Evolutionary conservation across 1,140 invertebrate species (phyloP), one percentile per base, ranked within the genome.

Genomic region (Drosophila virilis): DNA sequence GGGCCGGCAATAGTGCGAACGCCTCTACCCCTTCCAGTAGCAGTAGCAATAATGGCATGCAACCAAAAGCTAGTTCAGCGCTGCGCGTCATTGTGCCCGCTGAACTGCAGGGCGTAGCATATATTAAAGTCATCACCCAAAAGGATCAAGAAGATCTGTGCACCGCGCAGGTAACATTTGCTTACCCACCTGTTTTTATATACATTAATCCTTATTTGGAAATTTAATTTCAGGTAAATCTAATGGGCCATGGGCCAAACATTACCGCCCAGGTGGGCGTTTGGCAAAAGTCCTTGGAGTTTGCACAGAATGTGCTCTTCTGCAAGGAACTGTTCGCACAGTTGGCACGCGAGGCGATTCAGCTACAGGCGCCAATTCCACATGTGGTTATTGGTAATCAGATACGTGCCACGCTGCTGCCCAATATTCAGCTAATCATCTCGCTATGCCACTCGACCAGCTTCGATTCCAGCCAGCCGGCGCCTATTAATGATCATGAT

Each of bases 381-480:
- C 98, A 99, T 89, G 97, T 99, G 94, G 98, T 99, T 33, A 97
- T 99, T 52, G 98, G 97, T 48, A 99, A 99, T 93, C 97, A 99
- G 93, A 99, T 99, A 73, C 97, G 98, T 93, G 97, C 97, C 10
- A 98, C 98, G 45, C 96, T 99, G 32, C 95, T 99, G 78, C 98
- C 98, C 37, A 97, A 97, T 28, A 97, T 99, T 69, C 97, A 99
- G 83, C 84, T 97, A 10, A 95, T 97, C 17, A 97, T 97, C 52
- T 95, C 95, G 1, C 90, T 97, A 1, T 96, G 96, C 86, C 96
- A 97, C 86, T 96, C 96, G 55, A 96, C 94, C 92, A 86, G 91
- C 91, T 74, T 95, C 94, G 78, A 95, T 95, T 92, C 95, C 94
- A 90, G 93, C 94, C 91, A 95, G 94, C 60, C 92, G 94, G 76